Conservation (phyloP, 2,888 invertebrate species). For the Drosophila atripex region DNA sequence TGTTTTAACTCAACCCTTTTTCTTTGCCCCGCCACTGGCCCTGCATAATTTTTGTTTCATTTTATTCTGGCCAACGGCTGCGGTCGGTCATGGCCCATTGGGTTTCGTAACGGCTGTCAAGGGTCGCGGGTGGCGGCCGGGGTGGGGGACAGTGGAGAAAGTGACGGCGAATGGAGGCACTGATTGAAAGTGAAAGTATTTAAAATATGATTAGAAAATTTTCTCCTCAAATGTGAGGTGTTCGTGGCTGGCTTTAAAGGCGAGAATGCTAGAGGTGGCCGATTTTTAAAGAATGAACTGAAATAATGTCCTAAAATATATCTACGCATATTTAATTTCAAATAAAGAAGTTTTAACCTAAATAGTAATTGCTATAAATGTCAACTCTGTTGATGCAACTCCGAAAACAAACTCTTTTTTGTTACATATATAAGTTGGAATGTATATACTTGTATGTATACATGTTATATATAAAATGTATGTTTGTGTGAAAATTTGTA, state of each 20-base stretch:
- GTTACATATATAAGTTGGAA: not conserved
- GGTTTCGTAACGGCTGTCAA: conserved; percentile 66
- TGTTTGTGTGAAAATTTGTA: conserved; percentile 6
- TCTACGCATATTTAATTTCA: no score
- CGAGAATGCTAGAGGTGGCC: no score
- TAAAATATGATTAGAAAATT: conserved; percentile 49
- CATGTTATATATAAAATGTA: not conserved
- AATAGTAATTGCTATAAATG: conserved; percentile 54
- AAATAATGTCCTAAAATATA: no score
- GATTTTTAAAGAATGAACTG: not conserved
- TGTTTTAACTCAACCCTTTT: conserved; percentile 23
- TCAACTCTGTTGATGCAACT: conserved; percentile 38
- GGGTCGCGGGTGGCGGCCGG: conserved; percentile 51
- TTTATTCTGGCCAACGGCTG: conserved; percentile 71
- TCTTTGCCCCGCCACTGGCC: conserved; percentile 13
- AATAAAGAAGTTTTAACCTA: not conserved
- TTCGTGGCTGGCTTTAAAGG: conserved; percentile 7
- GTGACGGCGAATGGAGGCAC: conserved; percentile 17
- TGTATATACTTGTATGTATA: not conserved
- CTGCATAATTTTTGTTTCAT: conserved; percentile 65
- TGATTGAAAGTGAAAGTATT: conserved; percentile 68
- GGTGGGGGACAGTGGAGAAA: conserved; percentile 1
- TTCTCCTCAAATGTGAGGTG: conserved; percentile 31
- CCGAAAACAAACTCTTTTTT: not conserved
- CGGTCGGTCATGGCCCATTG: conserved; percentile 59